These are phyloP conservation scores for Prolemur simus DNA, from an alignment of 2,113 vertebrate genomes.

Conservation along the genomic window DNA sequence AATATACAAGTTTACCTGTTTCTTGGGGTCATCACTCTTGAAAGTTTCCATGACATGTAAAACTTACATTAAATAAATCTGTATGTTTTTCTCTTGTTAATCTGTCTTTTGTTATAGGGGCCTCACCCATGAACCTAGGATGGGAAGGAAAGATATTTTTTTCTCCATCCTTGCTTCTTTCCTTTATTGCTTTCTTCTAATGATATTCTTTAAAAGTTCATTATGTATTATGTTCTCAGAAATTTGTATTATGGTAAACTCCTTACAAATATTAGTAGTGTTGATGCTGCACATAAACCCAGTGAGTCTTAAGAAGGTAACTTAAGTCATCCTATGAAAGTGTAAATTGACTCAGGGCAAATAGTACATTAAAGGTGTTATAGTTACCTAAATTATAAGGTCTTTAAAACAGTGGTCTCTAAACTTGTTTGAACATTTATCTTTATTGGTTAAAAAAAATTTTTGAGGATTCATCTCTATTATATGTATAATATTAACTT, in stretches of 20 bases:
- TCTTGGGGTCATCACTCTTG: not conserved
- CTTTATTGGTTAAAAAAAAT: not conserved
- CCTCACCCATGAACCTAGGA: not conserved
- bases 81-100: not conserved
- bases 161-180: not conserved
- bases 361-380: not conserved
- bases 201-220: not conserved
- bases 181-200: not conserved
- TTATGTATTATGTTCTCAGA: not conserved
- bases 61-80: not conserved
- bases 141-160: not conserved
- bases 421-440: not conserved
- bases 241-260: not conserved
- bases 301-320: not conserved
- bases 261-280: not conserved
- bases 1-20: not conserved
- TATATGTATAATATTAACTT: not conserved
- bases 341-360: not conserved
- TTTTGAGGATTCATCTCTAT: not conserved
- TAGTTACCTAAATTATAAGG: not conserved
- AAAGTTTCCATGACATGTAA: not conserved
- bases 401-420: not conserved
- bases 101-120: not conserved
- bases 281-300: not conserved
- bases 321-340: not conserved